Base-by-base conservation (phyloP, 1,140 invertebrate genomes). In the Caerostris darwini region DNA sequence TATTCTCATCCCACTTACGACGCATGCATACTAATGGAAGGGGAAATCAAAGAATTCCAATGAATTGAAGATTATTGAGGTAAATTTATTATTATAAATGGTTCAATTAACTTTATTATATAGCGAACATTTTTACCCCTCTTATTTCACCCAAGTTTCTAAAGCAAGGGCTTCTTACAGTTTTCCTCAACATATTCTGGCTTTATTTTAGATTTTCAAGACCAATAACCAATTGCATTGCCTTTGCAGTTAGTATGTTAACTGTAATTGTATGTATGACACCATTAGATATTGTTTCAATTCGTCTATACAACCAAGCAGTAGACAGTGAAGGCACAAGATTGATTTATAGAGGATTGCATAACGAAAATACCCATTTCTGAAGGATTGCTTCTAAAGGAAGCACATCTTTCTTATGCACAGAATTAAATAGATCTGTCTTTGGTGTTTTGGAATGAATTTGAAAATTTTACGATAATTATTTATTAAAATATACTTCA, bases 221-320 rank as follows among this genome's bases (percentile, higher is more conserved):
- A 59, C 94, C 64, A 95, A 96, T 91, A 96, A 97, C n/a, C 96
- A 97, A 94, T 94, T 97, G 61, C 97, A 97, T 91, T n/a, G 97
- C 98, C 0, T 97, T 99, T 95, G 95, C 97, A 10, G 97, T 98
- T 4, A 98, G 98, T 53, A 97, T 98, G 95, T 96, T 98, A 10
- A 98, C 97, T 14, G 98, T 99, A 95, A 97, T 98, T 0, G 82
- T 98, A 0, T 97, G 97, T 71, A 98, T 99, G 96, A 98, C 98
- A 58, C 98, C 98, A 0, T 98, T 99, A 95, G 98, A 99, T 96
- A 97, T 99, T 0, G 97, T 99, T 77, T 97, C 98, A 2, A 99
- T 98, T 1, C 96, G 98, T 85, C 96, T 99, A 12, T 99, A 98
- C 95, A 99, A 99, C 96, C 98, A 99, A 97, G 97, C 98, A 5